Conservation (phyloP, 2,888 invertebrate species). For the Apamea crenata region DNA sequence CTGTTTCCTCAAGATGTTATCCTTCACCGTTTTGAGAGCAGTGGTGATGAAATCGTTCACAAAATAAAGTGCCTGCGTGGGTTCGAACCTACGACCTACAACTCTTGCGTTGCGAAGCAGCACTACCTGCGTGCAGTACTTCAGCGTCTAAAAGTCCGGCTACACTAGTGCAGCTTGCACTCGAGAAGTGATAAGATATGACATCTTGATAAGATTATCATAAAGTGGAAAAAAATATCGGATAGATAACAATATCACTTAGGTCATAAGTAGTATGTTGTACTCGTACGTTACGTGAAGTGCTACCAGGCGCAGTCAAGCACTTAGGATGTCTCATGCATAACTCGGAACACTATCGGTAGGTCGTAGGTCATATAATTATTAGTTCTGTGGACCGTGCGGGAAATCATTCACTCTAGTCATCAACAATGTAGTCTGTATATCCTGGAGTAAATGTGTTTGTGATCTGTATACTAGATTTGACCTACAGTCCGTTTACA, state of each 20-base stretch:
- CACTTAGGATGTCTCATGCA: background rate
- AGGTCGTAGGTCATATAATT: background rate
- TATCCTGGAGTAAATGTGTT: background rate
- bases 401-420: conserved; percentile 1
- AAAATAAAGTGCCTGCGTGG: background rate
- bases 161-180: background rate
- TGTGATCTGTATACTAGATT: background rate
- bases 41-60: background rate
- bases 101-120: background rate
- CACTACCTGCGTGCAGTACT: background rate
- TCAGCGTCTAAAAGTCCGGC: background rate
- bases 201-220: conserved; percentile 4
- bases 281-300: background rate
- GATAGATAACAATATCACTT: conserved; percentile 12
- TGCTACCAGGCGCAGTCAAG: background rate
- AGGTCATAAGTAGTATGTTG: background rate
- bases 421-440: background rate
- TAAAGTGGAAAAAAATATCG: conserved; percentile 3
- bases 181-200: conserved; percentile 3
- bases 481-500: background rate
- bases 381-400: background rate
- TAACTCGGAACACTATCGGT: background rate
- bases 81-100: background rate
- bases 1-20: background rate
- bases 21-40: background rate